Base-by-base conservation (phyloP, 2,888 invertebrate species). In the Sturmia bella region DNA sequence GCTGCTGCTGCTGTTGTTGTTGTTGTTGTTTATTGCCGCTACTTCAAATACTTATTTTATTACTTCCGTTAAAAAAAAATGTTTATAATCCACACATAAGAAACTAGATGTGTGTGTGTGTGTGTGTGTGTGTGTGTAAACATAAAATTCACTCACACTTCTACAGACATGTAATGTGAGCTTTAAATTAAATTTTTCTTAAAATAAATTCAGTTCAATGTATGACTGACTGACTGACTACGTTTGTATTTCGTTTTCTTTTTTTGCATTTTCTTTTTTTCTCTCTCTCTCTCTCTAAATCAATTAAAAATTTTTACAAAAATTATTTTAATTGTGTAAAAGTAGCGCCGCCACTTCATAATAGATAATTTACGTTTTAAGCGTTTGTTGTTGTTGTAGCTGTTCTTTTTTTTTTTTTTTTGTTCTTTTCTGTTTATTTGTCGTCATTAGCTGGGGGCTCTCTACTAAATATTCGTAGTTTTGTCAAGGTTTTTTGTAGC, bases 311-410 rank as follows among this genome's bases (percentile, higher is more conserved):
- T 74, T 76, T 76, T 77, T 77, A 24, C 43, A 54, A 78, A 78
- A 78, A 61, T 66, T 70, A 69, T 77, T 82, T 82, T 77, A 82
- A 82, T 82, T 82, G 78, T 82, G 43, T 82, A 74, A 78, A 82
- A 82, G 82, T 82, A 78, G 66, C 69, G 70, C 82, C 82, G 82
- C 73, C 81, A 43, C 77, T 68, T 73, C 39, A 77, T 57, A 78
- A 74, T 74, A 21, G 64, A 70, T 77, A 82, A 82, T 82, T 77
- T 78, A 78, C 69, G 70, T 78, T 74, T 66, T 69, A 64, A 50
- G 39, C 21, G 68, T 48, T 66, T 63, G 7, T 63, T 15, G 27
- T 39, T 63, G 21, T 37, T 43, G 9, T 61, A 54, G 24, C 39
- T 52, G 45, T 66, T 50, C 19, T 52, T 74, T 15, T 50, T 50